Evolutionary conservation across 2,113 vertebrate species (phyloP), one percentile per base, ranked within the genome.

Genomic region (Bombycilla garrulus): DNA sequence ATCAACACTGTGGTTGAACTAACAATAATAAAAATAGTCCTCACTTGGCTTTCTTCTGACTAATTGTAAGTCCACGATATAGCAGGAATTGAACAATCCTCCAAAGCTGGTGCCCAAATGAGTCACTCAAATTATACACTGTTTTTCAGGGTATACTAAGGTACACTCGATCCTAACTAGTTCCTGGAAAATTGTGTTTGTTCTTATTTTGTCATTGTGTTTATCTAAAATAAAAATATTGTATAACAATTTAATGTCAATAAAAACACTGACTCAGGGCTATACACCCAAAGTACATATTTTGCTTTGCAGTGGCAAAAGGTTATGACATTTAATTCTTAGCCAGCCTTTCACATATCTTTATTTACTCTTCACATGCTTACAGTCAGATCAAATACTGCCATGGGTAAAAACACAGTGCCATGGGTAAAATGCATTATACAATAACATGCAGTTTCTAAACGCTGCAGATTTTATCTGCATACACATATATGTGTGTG

Each of bases 101-200:
- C 33, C 48, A 45, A 66, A 81, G 15, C 44, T 51, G 26, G 69
- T 84, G 87, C 48, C 21, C 29, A 74, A 62, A 69, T 95, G 95
- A 96, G 81, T 94, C 87, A 92, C 48, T 79, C 31, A 62, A 85
- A 71, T 88, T 35, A 67, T 26, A 90, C 57, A 22, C 51, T 74
- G 45, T 70, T 95, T 91, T 92, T 67, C 65, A 91, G 56, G 19
- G 19, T 58, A 33, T 56, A 31, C 42, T 54, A 66, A 89, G 38
- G 91, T 78, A 81, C 64, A 24, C 42, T 84, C 21, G 1, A 86
- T 78, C 44, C 69, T 84, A 71, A 84, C 26, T 67, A 74, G 78
- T 89, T 95, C 90, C 95, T 89, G 86, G 87, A 86, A 92, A 96
- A 95, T 70, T 26, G 4, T 80, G 58, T 90, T 92, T 93, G 71